phyloP scores from a whole-genome alignment of 2,113 vertebrate species.

The Otocyon megalotis region DNA sequence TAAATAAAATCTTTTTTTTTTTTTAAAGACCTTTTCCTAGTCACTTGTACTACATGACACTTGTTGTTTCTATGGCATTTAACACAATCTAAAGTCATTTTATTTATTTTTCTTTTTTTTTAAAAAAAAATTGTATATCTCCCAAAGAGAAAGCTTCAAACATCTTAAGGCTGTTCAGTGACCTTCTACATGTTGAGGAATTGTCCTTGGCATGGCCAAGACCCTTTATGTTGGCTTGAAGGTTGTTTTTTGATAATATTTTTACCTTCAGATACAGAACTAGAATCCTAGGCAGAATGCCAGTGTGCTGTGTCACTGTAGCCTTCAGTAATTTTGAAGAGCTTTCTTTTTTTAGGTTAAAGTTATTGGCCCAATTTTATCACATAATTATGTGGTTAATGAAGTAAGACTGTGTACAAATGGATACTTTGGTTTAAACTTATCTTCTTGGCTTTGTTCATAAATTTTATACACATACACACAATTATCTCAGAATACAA shows the following conservation, averaged over 20 bases:
- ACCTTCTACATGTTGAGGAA: neutral
- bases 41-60: neutral
- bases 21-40: neutral
- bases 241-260: neutral
- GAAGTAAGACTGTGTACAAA: neutral
- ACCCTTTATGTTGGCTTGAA: neutral
- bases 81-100: neutral
- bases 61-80: neutral
- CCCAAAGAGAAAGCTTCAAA: neutral
- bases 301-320: neutral
- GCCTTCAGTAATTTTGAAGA: neutral
- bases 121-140: neutral
- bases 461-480: neutral
- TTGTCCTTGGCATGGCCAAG: neutral
- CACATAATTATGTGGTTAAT: neutral
- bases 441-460: neutral
- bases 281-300: neutral
- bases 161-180: neutral
- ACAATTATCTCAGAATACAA: neutral
- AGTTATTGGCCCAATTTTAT: conserved; percentile 6
- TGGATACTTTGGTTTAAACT: neutral
- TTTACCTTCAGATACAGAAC: neutral
- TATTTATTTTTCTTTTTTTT: neutral
- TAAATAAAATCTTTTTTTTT: too few species aligned
- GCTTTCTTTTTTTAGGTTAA: neutral